Base-by-base conservation (phyloP, 2,888 invertebrate species). In the Liodrosophila aerea region DNA sequence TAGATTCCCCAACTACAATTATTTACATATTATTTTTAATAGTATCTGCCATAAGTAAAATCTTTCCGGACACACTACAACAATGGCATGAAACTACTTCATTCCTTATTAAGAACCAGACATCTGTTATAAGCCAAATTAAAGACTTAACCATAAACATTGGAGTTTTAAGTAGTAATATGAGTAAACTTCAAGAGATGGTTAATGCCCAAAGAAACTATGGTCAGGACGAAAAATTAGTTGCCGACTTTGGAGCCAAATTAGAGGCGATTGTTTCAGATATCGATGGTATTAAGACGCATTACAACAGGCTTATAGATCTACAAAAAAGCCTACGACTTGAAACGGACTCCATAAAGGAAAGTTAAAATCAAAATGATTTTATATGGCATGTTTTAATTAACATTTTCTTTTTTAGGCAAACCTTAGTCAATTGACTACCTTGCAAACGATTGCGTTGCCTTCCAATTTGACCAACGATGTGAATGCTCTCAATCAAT, bases 11-110 rank as follows among this genome's bases (percentile, higher is more conserved):
- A 33, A 27, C 7, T 39, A 7, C 13, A 22, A 7, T n/a, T 22
- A 22, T 22, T 22, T 4, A 22, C 22, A 2, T 5, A 22, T 22
- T 22, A 5, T 5, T 46, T 39, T 45, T 40, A 7, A 22, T 89
- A 93, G 93, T 94, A 85, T 90, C 93, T 89, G 93, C 93, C 61
- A 93, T 93, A 84, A 94, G 92, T 88, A 92, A 93, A 87, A 92
- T 92, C 59, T 92, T 94, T 71, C 93, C 93, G 46, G 94, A 94
- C 86, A 93, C 93, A 1, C 88, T 95, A 46, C 94, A 95, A 89
- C 91, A 93, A 83, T 94, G 94, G 88, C 94, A 95, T 87, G 93
- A 94, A 8, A 91, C 93, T 5, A 93, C 94, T 7, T 93, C 92
- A 84, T 93, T 92, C 73, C 90, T 95, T 37, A 92, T 93, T 62